Conservation (phyloP, 2,797 vertebrate species). For the Spea hammondii region DNA sequence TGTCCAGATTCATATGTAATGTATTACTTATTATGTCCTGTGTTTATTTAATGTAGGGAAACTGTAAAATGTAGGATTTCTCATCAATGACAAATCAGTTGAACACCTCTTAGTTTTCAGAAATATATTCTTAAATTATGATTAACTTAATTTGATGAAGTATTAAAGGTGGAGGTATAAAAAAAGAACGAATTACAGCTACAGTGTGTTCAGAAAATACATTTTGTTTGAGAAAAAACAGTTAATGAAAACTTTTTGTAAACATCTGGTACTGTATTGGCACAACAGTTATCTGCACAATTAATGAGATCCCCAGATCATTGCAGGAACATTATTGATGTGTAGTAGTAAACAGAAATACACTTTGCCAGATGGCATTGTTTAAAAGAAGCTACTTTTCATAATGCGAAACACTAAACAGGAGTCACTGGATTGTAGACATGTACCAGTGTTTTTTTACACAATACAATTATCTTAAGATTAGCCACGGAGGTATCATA, state of each 20-base stretch:
- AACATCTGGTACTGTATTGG: conserved; percentile 52
- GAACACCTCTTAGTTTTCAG: too few species aligned
- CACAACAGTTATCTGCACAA: conserved; percentile 51
- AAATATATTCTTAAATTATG: too few species aligned
- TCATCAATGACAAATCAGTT: too few species aligned
- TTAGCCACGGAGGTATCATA: conserved; percentile 43
- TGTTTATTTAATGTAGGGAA: too few species aligned
- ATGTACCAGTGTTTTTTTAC: conserved; percentile 41
- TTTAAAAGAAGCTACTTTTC: conserved; percentile 51
- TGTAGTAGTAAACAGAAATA: conserved; percentile 55
- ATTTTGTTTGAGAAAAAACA: conserved; percentile 31
- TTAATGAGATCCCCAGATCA: conserved; percentile 54
- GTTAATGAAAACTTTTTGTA: conserved; percentile 45
- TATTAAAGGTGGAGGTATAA: too few species aligned
- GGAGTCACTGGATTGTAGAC: conserved; percentile 49
- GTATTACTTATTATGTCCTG: too few species aligned
- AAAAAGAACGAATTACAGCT: too few species aligned
- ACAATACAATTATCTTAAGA: conserved; percentile 47
- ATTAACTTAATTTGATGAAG: too few species aligned
- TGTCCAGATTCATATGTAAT: too few species aligned
- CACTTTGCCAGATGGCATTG: conserved; percentile 54
- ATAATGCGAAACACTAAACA: conserved; percentile 47
- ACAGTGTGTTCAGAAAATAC: background rate
- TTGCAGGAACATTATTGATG: conserved; percentile 55
- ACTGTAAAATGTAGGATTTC: too few species aligned